Evolutionary conservation across 1,140 invertebrate species (phyloP).

Genomic region (Anastatus disparis): DNA sequence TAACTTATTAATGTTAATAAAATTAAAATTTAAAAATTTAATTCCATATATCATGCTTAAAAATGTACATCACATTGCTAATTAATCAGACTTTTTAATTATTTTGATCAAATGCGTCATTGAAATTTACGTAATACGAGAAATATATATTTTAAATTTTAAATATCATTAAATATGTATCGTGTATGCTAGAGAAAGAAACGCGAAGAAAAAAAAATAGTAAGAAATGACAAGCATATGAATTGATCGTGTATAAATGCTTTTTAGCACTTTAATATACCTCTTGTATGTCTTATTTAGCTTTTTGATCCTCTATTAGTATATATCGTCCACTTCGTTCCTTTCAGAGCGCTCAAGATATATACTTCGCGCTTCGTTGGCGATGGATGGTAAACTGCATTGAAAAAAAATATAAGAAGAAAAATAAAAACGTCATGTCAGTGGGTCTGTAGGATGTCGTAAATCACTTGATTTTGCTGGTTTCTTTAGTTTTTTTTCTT

Average conservation of each 20-base stretch:
- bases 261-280: not conserved
- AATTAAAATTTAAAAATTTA: no score
- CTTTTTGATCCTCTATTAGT: not conserved
- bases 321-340: not conserved
- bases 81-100: no score
- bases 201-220: not conserved
- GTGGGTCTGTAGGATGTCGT: slow-evolving; percentile 1
- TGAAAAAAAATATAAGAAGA: no score
- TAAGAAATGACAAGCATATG: not conserved
- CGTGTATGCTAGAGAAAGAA: not conserved
- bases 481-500: no score
- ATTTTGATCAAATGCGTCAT: no score
- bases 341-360: no score
- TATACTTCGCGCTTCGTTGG: not conserved
- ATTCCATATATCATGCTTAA: no score
- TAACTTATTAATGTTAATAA: no score
- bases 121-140: no score
- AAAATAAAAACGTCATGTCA: not conserved
- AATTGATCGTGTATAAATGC: not conserved
- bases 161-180: not conserved
- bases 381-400: not conserved
- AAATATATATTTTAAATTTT: no score
- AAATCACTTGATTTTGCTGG: not conserved
- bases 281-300: not conserved
- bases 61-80: no score